Evolutionary conservation across 2,888 invertebrate genomes (phyloP).

Genomic region (Bhutanitis thaidina): DNA sequence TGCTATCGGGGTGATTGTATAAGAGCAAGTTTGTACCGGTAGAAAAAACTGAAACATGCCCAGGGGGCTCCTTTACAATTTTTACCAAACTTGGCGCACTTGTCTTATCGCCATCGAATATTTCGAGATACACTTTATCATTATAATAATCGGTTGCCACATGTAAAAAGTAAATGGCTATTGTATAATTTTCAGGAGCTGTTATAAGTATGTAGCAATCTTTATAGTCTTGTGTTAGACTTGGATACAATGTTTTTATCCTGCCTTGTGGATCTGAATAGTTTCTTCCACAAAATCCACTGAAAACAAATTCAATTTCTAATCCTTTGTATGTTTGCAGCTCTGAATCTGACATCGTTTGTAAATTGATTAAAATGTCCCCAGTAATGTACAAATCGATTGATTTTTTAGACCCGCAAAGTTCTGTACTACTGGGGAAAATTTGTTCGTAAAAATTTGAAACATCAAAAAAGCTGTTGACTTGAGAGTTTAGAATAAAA

Average conservation of each 20-base stretch:
- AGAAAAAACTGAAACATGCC: conserved; percentile 80
- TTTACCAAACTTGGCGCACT: conserved; percentile 36
- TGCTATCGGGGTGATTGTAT: conserved; percentile 51
- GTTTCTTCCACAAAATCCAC: conserved; percentile 80
- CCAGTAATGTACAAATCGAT: conserved; percentile 52
- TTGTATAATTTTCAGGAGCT: conserved; percentile 82
- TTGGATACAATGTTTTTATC: conserved; percentile 60
- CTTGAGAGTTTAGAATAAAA: conserved; percentile 37
- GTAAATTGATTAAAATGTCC: conserved; percentile 41
- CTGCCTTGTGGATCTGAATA: conserved; percentile 86
- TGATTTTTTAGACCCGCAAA: conserved; percentile 46
- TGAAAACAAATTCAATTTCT: conserved; percentile 79
- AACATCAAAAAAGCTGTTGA: conserved; percentile 37
- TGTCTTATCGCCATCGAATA: conserved; percentile 55
- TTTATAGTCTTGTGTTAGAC: background rate
- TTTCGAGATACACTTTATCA: conserved; percentile 51
- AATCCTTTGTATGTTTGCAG: conserved; percentile 78
- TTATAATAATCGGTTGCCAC: conserved; percentile 41
- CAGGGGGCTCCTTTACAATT: conserved; percentile 32
- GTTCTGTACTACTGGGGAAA: conserved; percentile 28
- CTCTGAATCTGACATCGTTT: conserved; percentile 46
- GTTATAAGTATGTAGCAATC: conserved; percentile 84
- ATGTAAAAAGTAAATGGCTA: conserved; percentile 82
- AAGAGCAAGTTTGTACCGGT: conserved; percentile 83
- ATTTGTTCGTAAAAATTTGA: conserved; percentile 38